Base-by-base conservation (phyloP, 2,797 vertebrate species). In the Ceryle rudis region DNA sequence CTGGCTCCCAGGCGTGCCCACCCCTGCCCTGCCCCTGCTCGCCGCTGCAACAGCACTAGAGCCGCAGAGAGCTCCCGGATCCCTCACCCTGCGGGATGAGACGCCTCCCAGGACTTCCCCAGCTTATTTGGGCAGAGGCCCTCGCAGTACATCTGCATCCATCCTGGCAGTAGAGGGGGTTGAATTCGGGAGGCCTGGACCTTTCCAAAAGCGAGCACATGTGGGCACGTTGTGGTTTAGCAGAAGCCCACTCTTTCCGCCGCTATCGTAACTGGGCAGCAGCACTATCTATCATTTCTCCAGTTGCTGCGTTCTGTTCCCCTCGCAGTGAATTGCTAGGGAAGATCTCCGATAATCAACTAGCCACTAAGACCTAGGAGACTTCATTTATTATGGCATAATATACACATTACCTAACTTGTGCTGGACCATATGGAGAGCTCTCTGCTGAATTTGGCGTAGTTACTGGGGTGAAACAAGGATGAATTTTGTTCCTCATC, bases 341-440 rank as follows among this genome's bases (percentile, higher is more conserved):
- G 86, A 84, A 89, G 95, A 93, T 94, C 95, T 94, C 89, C 86
- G 90, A 92, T 93, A 95, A 94, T 74, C 95, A 96, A 93, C 81
- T 93, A 96, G 95, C 95, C 96, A 75, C 89, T 77, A 78, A 94
- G 97, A 95, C 86, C 95, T 96, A 80, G 28, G 97, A 97, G 97
- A 92, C 96, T 97, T 95, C 97, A 89, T 98, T 97, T 94, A 95
- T 97, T 97, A 97, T 87, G 93, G 96, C 96, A 81, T 92, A 72
- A 95, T 96, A 91, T 93, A 88, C 96, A 72, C 97, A 93, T 98
- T 97, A 94, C 97, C 96, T 96, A 89, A 78, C 96, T 95, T 28
- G 93, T 75, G 95, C 71, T 65, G 93, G 95, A 97, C 96, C 97
- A 97, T 97, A 97, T 97, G 98, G 98, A 98, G 97, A 93, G 47